phyloP scores from a whole-genome alignment of 2,888 invertebrate genomes.

The Clitarchus hookeri region DNA sequence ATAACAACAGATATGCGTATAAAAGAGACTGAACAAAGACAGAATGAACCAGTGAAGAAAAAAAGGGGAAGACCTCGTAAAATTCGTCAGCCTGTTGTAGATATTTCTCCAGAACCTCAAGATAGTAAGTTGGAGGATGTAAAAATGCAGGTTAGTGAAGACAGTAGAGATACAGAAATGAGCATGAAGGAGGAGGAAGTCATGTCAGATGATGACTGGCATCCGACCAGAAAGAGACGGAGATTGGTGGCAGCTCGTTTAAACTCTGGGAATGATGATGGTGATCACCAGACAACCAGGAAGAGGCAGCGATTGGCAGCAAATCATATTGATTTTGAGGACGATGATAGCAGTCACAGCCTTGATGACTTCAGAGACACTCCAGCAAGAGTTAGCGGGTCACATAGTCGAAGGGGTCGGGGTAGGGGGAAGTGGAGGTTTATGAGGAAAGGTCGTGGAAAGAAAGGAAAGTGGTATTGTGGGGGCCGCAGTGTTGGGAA shows the following conservation, averaged over 20 bases:
- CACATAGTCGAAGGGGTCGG: constrained; percentile 4
- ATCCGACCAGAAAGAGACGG: not conserved
- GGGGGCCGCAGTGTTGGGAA: not conserved
- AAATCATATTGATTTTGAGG: not conserved
- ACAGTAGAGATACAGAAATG: not conserved
- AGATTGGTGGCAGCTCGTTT: not conserved
- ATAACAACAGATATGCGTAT: not conserved
- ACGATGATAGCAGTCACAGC: not conserved
- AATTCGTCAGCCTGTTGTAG: not conserved
- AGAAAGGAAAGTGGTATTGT: not conserved
- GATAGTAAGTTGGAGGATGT: not conserved
- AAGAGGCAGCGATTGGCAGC: not conserved
- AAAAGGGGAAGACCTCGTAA: not conserved
- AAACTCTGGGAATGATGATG: not conserved
- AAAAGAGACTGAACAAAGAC: not conserved
- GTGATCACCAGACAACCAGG: not conserved
- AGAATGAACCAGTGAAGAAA: not conserved
- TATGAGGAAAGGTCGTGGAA: not conserved
- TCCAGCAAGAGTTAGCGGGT: not conserved
- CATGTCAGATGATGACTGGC: not conserved
- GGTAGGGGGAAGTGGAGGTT: constrained; percentile 19
- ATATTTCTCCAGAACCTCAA: not conserved
- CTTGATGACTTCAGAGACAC: not conserved
- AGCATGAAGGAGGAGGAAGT: not conserved
- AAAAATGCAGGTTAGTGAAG: not conserved